These are phyloP conservation scores for Chelonus insularis DNA, from an alignment of 1,140 invertebrate genomes.

Conservation along the genomic window DNA sequence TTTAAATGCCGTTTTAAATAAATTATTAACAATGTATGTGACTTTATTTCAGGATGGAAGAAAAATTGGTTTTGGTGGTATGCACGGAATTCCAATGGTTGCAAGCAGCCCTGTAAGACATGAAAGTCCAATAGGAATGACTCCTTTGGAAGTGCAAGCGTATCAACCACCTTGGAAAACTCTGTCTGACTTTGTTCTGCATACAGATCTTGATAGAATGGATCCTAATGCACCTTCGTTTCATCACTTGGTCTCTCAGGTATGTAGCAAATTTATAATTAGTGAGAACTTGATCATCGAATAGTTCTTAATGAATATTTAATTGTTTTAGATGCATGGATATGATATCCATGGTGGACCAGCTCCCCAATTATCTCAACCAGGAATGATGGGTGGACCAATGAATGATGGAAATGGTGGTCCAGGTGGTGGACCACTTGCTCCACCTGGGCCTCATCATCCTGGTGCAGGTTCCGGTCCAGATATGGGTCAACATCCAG, in stretches of 20 bases:
- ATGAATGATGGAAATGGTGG: slow-evolving; percentile 50
- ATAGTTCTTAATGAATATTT: slow-evolving; percentile 2
- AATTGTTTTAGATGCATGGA: slow-evolving; percentile 78
- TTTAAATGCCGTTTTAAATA: too few species aligned
- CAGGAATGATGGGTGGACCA: slow-evolving; percentile 53
- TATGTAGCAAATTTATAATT: too few species aligned
- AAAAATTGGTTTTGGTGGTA: slow-evolving; percentile 85
- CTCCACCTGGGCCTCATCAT: slow-evolving; percentile 67
- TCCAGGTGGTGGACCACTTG: slow-evolving; percentile 46
- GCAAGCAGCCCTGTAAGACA: slow-evolving; percentile 93
- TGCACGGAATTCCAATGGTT: slow-evolving; percentile 96
- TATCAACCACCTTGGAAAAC: slow-evolving; percentile 98
- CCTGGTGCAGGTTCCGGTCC: slow-evolving; percentile 44
- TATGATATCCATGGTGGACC: slow-evolving; percentile 73
- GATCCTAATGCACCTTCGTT: slow-evolving; percentile 87
- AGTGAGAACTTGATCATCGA: too few species aligned
- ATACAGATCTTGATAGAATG: slow-evolving; percentile 86
- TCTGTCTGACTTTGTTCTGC: slow-evolving; percentile 90
- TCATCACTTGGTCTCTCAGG: slow-evolving; percentile 94
- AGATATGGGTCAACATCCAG: slow-evolving; percentile 69
- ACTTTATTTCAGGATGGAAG: slow-evolving; percentile 79
- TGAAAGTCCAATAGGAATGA: slow-evolving; percentile 84
- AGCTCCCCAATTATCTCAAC: slow-evolving; percentile 54
- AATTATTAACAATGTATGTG: too few species aligned
- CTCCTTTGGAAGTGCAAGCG: slow-evolving; percentile 87